A percentile compares a stretch with the other conserved stretches of the same genome.
phyloP scores from a whole-genome alignment of 2,113 vertebrate genomes.

The Pachypanchax playfairii region DNA sequence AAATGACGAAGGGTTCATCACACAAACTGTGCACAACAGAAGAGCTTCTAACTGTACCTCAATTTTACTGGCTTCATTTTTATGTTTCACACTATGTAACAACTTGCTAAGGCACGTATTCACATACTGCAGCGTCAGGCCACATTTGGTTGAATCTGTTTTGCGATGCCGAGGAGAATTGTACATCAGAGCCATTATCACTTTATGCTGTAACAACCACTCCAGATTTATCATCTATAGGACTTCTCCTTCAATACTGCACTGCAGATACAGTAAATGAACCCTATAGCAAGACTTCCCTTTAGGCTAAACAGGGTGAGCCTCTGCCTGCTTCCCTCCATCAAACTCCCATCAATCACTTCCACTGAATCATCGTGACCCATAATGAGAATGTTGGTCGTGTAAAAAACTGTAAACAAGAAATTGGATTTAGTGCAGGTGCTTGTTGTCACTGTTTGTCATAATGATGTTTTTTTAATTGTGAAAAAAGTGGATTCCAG shows the following conservation, averaged over 20 bases:
- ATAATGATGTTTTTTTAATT: slow-evolving; percentile 26
- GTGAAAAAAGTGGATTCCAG: not conserved
- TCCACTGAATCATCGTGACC: slow-evolving; percentile 27
- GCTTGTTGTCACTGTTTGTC: slow-evolving; percentile 5
- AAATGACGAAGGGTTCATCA: slow-evolving; percentile 6
- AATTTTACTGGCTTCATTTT: slow-evolving; percentile 56
- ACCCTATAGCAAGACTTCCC: slow-evolving; percentile 49
- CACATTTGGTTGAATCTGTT: slow-evolving; percentile 55
- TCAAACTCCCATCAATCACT: slow-evolving; percentile 34
- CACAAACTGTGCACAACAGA: not conserved
- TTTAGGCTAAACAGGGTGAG: slow-evolving; percentile 32
- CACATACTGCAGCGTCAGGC: slow-evolving; percentile 69
- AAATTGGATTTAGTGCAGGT: slow-evolving; percentile 2
- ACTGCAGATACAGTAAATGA: slow-evolving; percentile 75
- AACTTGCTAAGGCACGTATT: slow-evolving; percentile 42
- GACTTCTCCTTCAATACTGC: slow-evolving; percentile 68
- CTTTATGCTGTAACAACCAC: slow-evolving; percentile 65
- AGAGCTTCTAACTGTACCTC: slow-evolving; percentile 27
- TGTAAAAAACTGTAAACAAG: slow-evolving; percentile 26
- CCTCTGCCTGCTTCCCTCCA: slow-evolving; percentile 40
- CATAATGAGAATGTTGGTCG: slow-evolving; percentile 18
- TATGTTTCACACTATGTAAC: slow-evolving; percentile 41
- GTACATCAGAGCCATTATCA: slow-evolving; percentile 59
- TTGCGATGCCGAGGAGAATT: slow-evolving; percentile 53
- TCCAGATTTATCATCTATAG: slow-evolving; percentile 58